Evolutionary conservation across 2,797 vertebrate species (phyloP).

Genomic region (Schizopygopsis malacanthus): DNA sequence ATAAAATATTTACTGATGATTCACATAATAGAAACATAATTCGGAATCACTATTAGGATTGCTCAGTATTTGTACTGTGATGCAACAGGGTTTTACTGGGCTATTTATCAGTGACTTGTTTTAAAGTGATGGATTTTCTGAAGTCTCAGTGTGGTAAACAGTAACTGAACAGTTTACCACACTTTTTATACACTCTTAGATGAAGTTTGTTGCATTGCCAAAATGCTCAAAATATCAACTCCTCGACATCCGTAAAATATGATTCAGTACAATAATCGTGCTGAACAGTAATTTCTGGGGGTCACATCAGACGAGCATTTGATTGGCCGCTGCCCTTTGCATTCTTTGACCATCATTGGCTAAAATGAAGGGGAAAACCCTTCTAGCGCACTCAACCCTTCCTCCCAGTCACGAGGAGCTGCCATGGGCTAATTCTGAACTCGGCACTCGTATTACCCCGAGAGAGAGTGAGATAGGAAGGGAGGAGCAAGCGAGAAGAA

Average conservation of each 20-base stretch:
- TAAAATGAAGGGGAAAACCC: constrained; percentile 4
- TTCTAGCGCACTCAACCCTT: constrained; percentile 15
- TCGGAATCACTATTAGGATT: not conserved
- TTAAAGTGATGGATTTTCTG: not conserved
- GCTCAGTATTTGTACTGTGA: not conserved
- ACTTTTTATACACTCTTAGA: not conserved
- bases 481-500: constrained; percentile 20
- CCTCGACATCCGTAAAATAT: not conserved
- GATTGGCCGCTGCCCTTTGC: constrained; percentile 57
- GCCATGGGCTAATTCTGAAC: constrained; percentile 73
- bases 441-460: constrained; percentile 69
- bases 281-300: not conserved
- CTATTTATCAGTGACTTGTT: not conserved
- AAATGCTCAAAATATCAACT: not conserved
- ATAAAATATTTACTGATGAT: not conserved
- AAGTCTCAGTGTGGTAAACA: not conserved
- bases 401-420: constrained; percentile 58
- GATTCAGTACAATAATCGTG: not conserved
- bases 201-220: not conserved
- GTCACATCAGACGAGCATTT: constrained; percentile 38
- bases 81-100: not conserved
- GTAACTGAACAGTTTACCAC: not conserved
- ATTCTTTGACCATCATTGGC: constrained; percentile 49
- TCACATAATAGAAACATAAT: not conserved
- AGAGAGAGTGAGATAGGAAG: not conserved